phyloP scores from a whole-genome alignment of 2,888 invertebrate genomes.

The Venustoraphidia nigricollis region DNA sequence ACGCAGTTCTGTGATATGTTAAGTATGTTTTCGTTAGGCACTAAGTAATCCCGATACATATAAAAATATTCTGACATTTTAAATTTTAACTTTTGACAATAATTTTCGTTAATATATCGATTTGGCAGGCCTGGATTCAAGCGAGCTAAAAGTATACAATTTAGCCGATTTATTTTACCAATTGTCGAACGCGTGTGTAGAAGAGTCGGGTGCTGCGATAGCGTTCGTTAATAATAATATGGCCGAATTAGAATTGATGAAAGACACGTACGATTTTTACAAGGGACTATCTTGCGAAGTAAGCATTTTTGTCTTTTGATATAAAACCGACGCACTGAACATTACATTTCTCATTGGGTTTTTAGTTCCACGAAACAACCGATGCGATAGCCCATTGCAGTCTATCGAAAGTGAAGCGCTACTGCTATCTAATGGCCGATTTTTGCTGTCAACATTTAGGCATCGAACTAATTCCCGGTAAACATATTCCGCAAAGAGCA shows the following conservation, averaged over 20 bases:
- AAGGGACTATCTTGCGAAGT: conserved; percentile 25
- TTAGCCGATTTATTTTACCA: conserved; percentile 22
- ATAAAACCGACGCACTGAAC: neutral
- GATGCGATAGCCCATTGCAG: conserved; percentile 27
- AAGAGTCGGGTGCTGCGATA: neutral
- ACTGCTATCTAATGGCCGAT: conserved; percentile 30
- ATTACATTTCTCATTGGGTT: conserved; percentile 4
- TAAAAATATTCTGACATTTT: too few species aligned
- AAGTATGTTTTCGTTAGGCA: conserved; percentile 4
- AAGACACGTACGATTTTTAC: conserved; percentile 22
- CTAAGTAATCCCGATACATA: too few species aligned
- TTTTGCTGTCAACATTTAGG: conserved; percentile 28
- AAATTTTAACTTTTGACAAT: too few species aligned
- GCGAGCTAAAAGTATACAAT: conserved; percentile 19
- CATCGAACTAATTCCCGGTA: conserved; percentile 24
- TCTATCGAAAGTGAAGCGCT: conserved; percentile 27
- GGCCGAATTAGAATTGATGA: conserved; percentile 22
- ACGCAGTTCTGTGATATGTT: conserved; percentile 14
- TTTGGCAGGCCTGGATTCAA: conserved; percentile 17
- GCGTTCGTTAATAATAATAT: conserved; percentile 8
- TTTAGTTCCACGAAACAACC: conserved; percentile 26
- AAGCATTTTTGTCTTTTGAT: conserved; percentile 10
- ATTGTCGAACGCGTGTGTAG: conserved; percentile 16
- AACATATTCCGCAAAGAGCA: conserved; percentile 25
- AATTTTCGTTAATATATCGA: conserved; percentile 14